Conservation (phyloP, 2,797 vertebrate species). For the Halcyon smyrnensis region DNA sequence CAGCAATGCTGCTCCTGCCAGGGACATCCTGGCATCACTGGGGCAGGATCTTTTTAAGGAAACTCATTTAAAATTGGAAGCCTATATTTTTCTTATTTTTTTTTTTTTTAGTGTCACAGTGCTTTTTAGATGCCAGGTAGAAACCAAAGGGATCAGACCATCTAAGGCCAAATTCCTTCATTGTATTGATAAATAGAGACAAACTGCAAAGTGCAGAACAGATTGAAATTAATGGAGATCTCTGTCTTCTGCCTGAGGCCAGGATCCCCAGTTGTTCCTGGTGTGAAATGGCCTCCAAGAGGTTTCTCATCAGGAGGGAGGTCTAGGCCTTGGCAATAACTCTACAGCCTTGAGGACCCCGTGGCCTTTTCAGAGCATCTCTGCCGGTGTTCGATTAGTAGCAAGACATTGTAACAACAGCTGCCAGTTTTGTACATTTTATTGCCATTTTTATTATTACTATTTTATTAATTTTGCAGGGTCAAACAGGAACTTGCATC, state of each 20-base stretch:
- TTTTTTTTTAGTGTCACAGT: not conserved
- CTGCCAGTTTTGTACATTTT: not conserved
- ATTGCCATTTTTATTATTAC: not conserved
- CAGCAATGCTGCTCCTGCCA: not conserved
- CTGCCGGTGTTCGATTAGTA: not conserved
- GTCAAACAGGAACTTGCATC: not conserved
- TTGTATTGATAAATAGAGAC: not conserved
- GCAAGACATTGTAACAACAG: not conserved
- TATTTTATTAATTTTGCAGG: not conserved
- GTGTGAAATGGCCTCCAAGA: not conserved
- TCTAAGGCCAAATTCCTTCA: not conserved
- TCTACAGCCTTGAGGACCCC: not conserved
- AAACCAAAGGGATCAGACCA: not conserved
- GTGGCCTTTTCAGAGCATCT: not conserved
- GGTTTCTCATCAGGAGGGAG: not conserved
- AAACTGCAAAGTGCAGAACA: not conserved
- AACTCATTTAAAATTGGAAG: not conserved
- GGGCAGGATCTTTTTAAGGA: not conserved
- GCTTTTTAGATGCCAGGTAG: not conserved
- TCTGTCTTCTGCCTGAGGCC: not conserved
- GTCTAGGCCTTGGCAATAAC: not conserved
- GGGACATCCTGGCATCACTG: not conserved
- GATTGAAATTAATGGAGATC: not conserved
- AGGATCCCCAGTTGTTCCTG: fast-evolving
- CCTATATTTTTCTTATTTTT: not conserved